Evolutionary conservation across 92 coral and sea anemone genomes (phyloP), one percentile per base, ranked within the genome.

Genomic region (Diadumene lineata): DNA sequence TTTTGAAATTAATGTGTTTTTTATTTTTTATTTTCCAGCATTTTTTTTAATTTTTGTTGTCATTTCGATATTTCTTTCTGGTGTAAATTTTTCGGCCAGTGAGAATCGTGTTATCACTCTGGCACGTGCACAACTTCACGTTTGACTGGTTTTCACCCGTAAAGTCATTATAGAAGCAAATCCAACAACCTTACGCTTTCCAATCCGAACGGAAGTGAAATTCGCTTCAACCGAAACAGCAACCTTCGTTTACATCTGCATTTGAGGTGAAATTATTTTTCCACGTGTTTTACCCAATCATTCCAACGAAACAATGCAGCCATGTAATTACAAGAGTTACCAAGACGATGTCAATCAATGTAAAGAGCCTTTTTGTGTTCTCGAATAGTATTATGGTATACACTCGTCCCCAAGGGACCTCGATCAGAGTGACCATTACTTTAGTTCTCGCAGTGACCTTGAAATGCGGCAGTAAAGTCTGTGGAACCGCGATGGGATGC

Each of bases 381-480:
- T 56, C 33, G 50, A 69, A 33, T 64, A 75, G 70, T 90, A 90
- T 90, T 90, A 90, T 90, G 96, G 96, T 86, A 86, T 90, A 74
- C 43, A 34, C 48, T 26, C 22, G 81, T 78, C 84, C 96, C 96
- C 87, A 64, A 81, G 89, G 96, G 86, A 85, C 43, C 76, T 78
- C 72, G 34, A 53, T 64, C 64, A 51, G 3, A n/a, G 21, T 25
- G 22, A 31, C 69, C 69, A 66, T 13, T 66, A 18, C 34, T 33
- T 18, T 34, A 33, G 31, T 55, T 26, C 16, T 31, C 46, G 60
- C 10, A 19, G 56, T 72, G 66, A 72, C 56, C 77, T 72, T 34
- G 6, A 72, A 34, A 72, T 33, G 67, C n/a, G n/a, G n/a, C 77
- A 1, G 77, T 43, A 31, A 33, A 32, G 23, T 19, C 43, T 18